These are phyloP conservation scores for Drosophila azteca DNA, from an alignment of 1,140 invertebrate genomes.

Conservation along the genomic window DNA sequence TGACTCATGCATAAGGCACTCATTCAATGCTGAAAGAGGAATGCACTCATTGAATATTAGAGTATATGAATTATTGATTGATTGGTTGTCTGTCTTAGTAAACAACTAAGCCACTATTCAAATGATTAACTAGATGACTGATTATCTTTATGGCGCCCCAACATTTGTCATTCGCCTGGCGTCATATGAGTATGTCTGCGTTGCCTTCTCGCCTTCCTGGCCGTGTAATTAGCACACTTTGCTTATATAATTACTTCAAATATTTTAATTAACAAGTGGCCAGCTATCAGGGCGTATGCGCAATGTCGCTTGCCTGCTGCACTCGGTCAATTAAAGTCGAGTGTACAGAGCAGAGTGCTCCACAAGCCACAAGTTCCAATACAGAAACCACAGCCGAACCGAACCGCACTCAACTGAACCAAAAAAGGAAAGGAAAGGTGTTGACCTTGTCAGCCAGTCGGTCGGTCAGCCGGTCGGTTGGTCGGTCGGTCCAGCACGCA, in stretches of 20 bases:
- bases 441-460: slow-evolving; percentile 62
- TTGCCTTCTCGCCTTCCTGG: slow-evolving; percentile 1
- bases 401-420: slow-evolving; percentile 14
- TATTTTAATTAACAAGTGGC: slow-evolving; percentile 76
- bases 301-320: slow-evolving; percentile 52
- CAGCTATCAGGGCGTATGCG: slow-evolving; percentile 62
- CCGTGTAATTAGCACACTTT: slow-evolving; percentile 43
- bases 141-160: slow-evolving; percentile 35
- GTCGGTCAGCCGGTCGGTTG: too few relatives aligned
- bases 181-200: slow-evolving; percentile 6
- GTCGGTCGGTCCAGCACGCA: slow-evolving; percentile 45
- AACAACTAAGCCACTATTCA: slow-evolving; percentile 1
- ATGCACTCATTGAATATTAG: too few relatives aligned
- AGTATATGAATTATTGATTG: slow-evolving; percentile 34
- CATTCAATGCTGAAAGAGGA: background rate
- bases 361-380: slow-evolving; percentile 26
- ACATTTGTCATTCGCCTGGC: slow-evolving; percentile 37
- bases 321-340: slow-evolving; percentile 66
- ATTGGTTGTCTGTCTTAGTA: background rate
- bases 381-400: slow-evolving; percentile 20
- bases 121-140: slow-evolving; percentile 22
- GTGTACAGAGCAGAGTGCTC: slow-evolving; percentile 11
- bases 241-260: slow-evolving; percentile 70
- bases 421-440: slow-evolving; percentile 75
- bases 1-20: background rate